Conservation (phyloP, 2,113 vertebrate species). For the Neofelis nebulosa region DNA sequence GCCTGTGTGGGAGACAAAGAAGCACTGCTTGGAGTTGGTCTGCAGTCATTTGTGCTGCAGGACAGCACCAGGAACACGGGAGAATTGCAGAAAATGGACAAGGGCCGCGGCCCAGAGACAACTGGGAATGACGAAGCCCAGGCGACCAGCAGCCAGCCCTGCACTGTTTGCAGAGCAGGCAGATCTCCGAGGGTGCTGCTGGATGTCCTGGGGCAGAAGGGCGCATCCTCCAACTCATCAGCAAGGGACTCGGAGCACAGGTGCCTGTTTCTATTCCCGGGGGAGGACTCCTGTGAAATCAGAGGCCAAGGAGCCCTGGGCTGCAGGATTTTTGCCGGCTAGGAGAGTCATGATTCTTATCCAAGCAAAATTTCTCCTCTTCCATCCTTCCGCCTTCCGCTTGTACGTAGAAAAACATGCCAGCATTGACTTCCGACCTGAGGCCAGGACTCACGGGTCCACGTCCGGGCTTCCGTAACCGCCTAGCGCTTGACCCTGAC, state of each 20-base stretch:
- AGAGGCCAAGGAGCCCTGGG: not conserved
- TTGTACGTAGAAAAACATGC: not conserved
- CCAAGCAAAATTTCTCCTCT: not conserved
- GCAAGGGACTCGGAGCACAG: not conserved
- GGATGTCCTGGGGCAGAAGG: not conserved
- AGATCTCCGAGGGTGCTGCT: not conserved
- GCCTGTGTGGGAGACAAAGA: not conserved
- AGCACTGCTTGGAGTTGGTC: not conserved
- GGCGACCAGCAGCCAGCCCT: not conserved
- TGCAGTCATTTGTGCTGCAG: not conserved
- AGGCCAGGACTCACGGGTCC: not conserved
- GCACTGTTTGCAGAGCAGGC: not conserved
- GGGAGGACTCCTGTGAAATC: not conserved
- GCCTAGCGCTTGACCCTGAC: not conserved
- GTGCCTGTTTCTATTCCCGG: not conserved
- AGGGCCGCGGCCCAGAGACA: rapidly evolving
- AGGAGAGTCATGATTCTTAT: not conserved
- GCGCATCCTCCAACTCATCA: not conserved
- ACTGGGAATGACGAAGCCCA: not conserved
- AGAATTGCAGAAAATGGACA: not conserved
- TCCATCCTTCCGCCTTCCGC: not conserved
- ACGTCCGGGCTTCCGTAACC: not conserved
- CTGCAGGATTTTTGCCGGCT: not conserved
- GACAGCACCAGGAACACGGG: rapidly evolving
- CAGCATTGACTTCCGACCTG: not conserved